Conservation (phyloP, 2,797 vertebrate genomes). For the Spondyliosoma cantharus region DNA sequence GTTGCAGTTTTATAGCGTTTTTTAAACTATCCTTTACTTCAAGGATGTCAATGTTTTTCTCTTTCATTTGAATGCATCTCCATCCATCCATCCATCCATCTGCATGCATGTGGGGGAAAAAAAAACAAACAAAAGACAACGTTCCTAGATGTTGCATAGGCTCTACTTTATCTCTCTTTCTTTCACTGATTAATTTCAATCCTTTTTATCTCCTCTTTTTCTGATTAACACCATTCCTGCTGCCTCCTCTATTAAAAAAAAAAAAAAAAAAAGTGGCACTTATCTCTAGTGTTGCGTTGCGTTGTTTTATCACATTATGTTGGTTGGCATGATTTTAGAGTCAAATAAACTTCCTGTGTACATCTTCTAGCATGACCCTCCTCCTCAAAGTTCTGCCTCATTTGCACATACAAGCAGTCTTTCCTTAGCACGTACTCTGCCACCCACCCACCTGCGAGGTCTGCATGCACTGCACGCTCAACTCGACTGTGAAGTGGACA, state of each 20-base stretch:
- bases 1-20: slow-evolving; percentile 60
- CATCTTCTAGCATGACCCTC: slow-evolving; percentile 99
- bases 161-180: slow-evolving; percentile 80
- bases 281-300: slow-evolving; percentile 97
- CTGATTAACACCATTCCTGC: slow-evolving; percentile 83
- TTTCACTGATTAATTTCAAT: slow-evolving; percentile 76
- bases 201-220: slow-evolving; percentile 78
- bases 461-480: slow-evolving; percentile 89
- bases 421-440: slow-evolving; percentile 82
- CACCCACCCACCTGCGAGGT: slow-evolving; percentile 81
- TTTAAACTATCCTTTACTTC: slow-evolving; percentile 29
- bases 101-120: slow-evolving; percentile 67
- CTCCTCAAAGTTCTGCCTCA: slow-evolving; percentile 94
- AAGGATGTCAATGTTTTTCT: slow-evolving; percentile 60
- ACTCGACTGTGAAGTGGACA: slow-evolving; percentile 87
- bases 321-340: slow-evolving; percentile 99
- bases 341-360: slow-evolving; percentile 99
- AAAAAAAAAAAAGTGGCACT: slow-evolving; percentile 97
- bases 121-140: slow-evolving; percentile 15
- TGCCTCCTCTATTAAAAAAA: slow-evolving; percentile 86
- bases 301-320: slow-evolving; percentile 99
- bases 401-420: slow-evolving; percentile 87
- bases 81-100: slow-evolving; percentile 67
- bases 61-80: slow-evolving; percentile 65
- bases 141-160: slow-evolving; percentile 66